phyloP scores from a whole-genome alignment of 2,888 invertebrate genomes.

The Euzophera pinguis region DNA sequence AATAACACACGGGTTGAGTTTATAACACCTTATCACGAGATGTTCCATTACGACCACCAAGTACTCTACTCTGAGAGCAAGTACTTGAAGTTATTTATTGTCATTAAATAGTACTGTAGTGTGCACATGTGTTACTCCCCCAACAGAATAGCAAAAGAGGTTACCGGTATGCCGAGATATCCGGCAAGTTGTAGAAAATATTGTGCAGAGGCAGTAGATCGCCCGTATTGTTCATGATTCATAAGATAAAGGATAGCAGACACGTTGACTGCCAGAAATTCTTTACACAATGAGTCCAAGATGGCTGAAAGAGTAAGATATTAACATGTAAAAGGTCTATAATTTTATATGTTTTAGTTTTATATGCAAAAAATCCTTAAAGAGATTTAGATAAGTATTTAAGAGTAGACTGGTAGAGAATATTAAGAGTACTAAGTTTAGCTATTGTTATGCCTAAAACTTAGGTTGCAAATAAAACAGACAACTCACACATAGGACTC shows the following conservation, averaged over 20 bases:
- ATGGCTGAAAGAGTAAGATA: constrained; percentile 84
- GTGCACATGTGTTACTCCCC: neutral
- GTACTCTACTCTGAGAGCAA: too few relatives aligned
- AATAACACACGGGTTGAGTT: too few relatives aligned
- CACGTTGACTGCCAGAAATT: constrained; percentile 93
- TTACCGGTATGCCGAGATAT: constrained; percentile 94
- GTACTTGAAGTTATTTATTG: too few relatives aligned
- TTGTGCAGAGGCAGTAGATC: constrained; percentile 95
- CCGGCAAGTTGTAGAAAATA: constrained; percentile 96
- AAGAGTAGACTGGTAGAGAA: too few relatives aligned
- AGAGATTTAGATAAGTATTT: too few relatives aligned
- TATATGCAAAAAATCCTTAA: neutral
- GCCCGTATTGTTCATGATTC: constrained; percentile 96
- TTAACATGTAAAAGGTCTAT: constrained; percentile 29
- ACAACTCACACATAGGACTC: constrained; percentile 85
- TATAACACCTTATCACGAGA: too few relatives aligned
- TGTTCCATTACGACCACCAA: too few relatives aligned
- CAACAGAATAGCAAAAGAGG: constrained; percentile 34
- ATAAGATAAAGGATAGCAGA: constrained; percentile 96
- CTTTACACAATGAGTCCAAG: constrained; percentile 91
- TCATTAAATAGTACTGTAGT: too few relatives aligned
- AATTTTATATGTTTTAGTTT: constrained; percentile 16
- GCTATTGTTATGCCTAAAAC: too few relatives aligned
- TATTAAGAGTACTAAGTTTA: too few relatives aligned
- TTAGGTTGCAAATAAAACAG: neutral